phyloP scores from a whole-genome alignment of 1,140 invertebrate genomes.

The Sitodiplosis mosellana region DNA sequence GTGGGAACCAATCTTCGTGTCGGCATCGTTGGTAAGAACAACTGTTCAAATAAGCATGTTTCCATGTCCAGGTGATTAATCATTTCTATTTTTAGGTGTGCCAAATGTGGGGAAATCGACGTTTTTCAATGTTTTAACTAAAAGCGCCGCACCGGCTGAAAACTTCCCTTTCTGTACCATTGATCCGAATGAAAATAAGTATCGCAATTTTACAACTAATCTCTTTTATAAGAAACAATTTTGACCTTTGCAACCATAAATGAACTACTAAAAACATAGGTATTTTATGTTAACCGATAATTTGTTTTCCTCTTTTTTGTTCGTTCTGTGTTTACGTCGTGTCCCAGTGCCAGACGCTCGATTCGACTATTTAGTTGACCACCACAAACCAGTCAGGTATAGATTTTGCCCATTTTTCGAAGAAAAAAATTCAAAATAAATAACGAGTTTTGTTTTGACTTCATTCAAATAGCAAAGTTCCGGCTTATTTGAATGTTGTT shows the following conservation, averaged over 20 bases:
- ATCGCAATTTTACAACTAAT: too few relatives aligned
- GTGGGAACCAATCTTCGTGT: constrained; percentile 95
- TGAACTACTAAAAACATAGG: too few relatives aligned
- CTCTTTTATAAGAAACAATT: too few relatives aligned
- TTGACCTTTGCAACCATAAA: too few relatives aligned
- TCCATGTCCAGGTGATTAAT: not conserved
- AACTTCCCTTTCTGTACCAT: constrained; percentile 99
- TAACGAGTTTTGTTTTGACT: not conserved
- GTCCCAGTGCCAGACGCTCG: constrained; percentile 94
- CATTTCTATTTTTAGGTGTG: too few relatives aligned
- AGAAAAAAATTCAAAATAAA: not conserved
- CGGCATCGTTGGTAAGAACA: constrained; percentile 91
- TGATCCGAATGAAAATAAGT: constrained; percentile 99
- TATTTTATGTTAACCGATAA: not conserved
- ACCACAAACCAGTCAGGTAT: constrained; percentile 87
- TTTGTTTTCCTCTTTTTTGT: constrained; percentile 15
- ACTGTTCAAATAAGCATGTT: too few relatives aligned
- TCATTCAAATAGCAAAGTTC: constrained; percentile 71
- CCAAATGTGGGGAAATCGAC: constrained; percentile 98
- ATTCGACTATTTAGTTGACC: constrained; percentile 85
- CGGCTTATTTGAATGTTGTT: constrained; percentile 90
- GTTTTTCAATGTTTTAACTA: constrained; percentile 98
- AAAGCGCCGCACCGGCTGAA: constrained; percentile 88
- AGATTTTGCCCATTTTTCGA: not conserved
- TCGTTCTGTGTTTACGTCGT: constrained; percentile 55